Evolutionary conservation across 2,888 invertebrate genomes (phyloP), one percentile per base, ranked within the genome.

Genomic region (Pandemis heparana): DNA sequence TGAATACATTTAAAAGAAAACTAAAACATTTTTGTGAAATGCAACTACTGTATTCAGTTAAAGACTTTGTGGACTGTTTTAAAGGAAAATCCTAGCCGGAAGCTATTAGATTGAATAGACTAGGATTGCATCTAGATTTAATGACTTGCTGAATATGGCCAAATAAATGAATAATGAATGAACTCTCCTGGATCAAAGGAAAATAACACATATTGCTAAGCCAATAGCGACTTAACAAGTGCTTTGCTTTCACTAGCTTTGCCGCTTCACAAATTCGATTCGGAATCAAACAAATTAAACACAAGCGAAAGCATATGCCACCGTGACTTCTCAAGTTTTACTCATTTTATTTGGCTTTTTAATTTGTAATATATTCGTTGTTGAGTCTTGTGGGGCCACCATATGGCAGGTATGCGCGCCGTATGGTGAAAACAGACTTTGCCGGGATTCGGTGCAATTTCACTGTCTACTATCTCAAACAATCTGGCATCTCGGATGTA

Each of bases 231-330:
- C 9, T 41, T 8, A 1, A 9, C 41, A 41, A 41, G 8, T 32
- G 23, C 23, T 32, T 32, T 32, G 23, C 23, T 43, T 43, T 43
- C 12, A 43, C 18, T 62, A 16, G 18, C 65, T 75, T 76, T 62
- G 66, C 60, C 38, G 70, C 68, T 46, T 67, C 66, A 38, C 59
- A 60, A 74, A 39, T 77, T 77, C 71, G 76, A 85, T 83, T 85
- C 73, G 79, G 78, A 87, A 87, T 87, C 87, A 85, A 78, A 84
- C 82, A 83, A 89, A 89, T 90, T 89, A 85, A 75, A 80, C 75
- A 77, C 83, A 86, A 89, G 86, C 84, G 84, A 85, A 86, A 85
- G 85, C 91, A 91, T 91, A 91, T 91, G 91, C 87, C 87, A 90
- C 92, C 89, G 85, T 91, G 90, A 88, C 89, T 88, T 81, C 75